Base-by-base conservation (phyloP, 1,140 invertebrate species). In the Aphelinus atriplicis region DNA sequence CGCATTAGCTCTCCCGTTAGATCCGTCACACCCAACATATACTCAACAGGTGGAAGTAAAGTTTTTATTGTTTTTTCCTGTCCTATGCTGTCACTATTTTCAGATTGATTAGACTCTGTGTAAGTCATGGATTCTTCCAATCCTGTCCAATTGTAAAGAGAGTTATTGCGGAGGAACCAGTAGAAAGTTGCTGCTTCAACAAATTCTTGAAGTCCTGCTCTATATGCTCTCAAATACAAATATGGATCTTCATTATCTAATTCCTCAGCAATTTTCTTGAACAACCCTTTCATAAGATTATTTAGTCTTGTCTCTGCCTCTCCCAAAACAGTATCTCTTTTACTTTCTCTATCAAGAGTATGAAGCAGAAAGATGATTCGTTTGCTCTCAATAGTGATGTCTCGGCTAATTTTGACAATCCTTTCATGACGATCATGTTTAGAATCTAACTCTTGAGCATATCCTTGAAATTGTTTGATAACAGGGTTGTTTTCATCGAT, bases 311-410 rank as follows among this genome's bases (percentile, higher is more conserved):
- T 84, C 70, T 92, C 89, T 4, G 94, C 94, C 81, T 96, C 92
- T 7, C 83, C 75, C 2, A 96, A 82, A 6, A 94, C 87, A 47
- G 84, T 81, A 7, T 88, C 86, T 65, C 83, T 83, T 72, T 92
- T 91, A 53, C 88, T 90, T 77, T 92, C 91, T 9, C 91, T 92
- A 76, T 90, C 88, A 63, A 93, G 88, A 47, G 94, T 93, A 81
- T 97, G 96, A 9, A 98, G 86, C 26, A 95, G 86, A 84, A 96
- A 97, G 73, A 98, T 98, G 10, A 95, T 93, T 77, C 95, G 89
- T 84, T 98, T 98, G 80, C 95, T 96, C 82, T 97, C 95, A 77
- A 97, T 96, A 1, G 95, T 97, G n/a, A 97, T 92, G 84, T 97
- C 96, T 61, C 96, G 88, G 75, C 94, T 93, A 1, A 94, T 85